Evolutionary conservation across 1,140 invertebrate species (phyloP), one percentile per base, ranked within the genome.

Genomic region (Scaptomyza hsui): DNA sequence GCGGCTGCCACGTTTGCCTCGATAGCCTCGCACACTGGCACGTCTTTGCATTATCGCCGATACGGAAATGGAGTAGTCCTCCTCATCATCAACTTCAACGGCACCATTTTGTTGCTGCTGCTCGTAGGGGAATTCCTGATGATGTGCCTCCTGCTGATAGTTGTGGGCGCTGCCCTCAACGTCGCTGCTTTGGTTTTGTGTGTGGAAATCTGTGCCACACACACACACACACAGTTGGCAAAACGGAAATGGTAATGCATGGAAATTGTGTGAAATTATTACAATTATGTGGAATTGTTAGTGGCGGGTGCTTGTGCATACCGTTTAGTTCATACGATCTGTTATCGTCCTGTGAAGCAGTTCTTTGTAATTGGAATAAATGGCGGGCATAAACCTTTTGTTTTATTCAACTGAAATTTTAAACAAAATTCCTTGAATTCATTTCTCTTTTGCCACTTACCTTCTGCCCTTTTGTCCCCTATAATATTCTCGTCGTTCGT

Each of bases 11-110:
- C 92, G 91, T 78, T 90, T 90, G 15, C 85, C 78, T 42, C 93
- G 92, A n/a, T 94, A 94, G 32, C 94, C 93, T 47, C 94, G 92
- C 10, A 93, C 93, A 16, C 95, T 95, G 26, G 94, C 94, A 63
- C 95, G 92, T 59, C 95, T 93, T 79, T 96, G 94, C 63, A 97
- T 94, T 53, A 97, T 97, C 3, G 95, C 96, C 64, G 94, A 96
- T 39, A 96, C 94, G 72, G 96, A 97, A 6, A 94, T 94, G 0
- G 96, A 97, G 86, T 97, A 97, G 75, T 97, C 95, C 67, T 97
- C 96, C 62, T 95, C 94, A 71, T 94, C 93, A 3, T 89, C 86
- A 1, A 80, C 71, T 35, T 91, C 73, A 41, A 72, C 76, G 32
- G 62, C 49, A 53, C 82, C 75, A 80, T 81, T 56, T 45, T 75